Evolutionary conservation across 2,113 vertebrate genomes (phyloP), one percentile per base, ranked within the genome.

Genomic region (Rhinopomastus cyanomelas): DNA sequence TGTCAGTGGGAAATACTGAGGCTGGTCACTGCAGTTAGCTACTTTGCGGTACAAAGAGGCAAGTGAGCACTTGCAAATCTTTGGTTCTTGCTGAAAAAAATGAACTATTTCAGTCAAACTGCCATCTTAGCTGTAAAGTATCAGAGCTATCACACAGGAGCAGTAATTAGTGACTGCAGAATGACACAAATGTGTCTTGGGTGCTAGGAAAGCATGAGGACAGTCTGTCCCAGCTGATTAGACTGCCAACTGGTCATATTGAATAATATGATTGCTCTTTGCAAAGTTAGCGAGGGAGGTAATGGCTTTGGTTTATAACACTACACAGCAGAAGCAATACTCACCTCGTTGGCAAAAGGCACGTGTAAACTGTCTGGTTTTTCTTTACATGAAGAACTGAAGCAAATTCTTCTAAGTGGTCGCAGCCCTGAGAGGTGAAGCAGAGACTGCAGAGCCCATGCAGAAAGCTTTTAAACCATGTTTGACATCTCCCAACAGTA

Each of bases 1-100:
- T 94, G 92, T 83, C 89, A 95, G 68, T 77, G 82, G 85, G 91
- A 95, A 95, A 94, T 39, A n/a, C 36, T 77, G 39, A 80, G 66
- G 71, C 83, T 94, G 95, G 59, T 90, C 62, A 51, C 76, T 76
- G 42, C 87, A 85, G 36, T 91, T 83, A 71, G 68, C 61, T 94
- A 48, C 23, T 91, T 91, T 94, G 55, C 1, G 17, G 22, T 46
- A 37, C 48, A 56, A 72, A 84, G 59, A 78, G 9, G 59, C 64
- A 46, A 72, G 64, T 16, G 20, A 86, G 66, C n/a, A 59, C 72
- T 84, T 86, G 27, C 81, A 66, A 76, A 46, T 73, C 88, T 59
- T 78, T 65, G 67, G 66, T 60, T 29, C 27, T 85, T 86, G 61
- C 42, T 81, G 69, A 85, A 76, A 51, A 55, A 83, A 51, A 13